Evolutionary conservation across 2,113 vertebrate species (phyloP).

Genomic region (Scolopax mira): DNA sequence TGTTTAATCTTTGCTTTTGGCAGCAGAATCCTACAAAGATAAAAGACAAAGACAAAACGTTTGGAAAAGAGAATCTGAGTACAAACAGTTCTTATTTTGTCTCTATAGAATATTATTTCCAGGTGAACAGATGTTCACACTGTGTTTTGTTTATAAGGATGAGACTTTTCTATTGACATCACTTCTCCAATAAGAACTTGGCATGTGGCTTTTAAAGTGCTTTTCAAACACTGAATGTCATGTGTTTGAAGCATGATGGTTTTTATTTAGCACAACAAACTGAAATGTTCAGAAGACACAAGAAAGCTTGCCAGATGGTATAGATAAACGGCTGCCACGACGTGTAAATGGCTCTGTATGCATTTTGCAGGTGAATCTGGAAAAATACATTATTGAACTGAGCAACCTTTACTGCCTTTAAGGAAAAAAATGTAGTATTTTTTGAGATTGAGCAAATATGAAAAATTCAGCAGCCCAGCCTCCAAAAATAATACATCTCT

Average conservation of each 20-base stretch:
- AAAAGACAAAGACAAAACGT: not conserved
- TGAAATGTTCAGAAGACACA: not conserved
- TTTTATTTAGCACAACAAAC: not conserved
- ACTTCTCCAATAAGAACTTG: not conserved
- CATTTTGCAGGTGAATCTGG: not conserved
- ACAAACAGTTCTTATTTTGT: not conserved
- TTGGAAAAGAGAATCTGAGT: not conserved
- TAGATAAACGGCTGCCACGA: not conserved
- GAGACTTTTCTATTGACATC: not conserved
- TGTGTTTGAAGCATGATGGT: not conserved
- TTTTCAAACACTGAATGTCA: not conserved
- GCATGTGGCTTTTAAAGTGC: not conserved
- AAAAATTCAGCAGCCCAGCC: rapidly evolving
- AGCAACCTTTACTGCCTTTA: not conserved
- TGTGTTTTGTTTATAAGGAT: not conserved
- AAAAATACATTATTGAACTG: not conserved
- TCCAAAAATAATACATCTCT: not conserved
- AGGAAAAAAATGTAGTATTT: not conserved
- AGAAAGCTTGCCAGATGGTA: not conserved
- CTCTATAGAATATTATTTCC: not conserved
- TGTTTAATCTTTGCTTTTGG: not conserved
- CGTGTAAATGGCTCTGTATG: not conserved
- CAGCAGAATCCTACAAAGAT: not conserved
- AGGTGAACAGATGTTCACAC: not conserved
- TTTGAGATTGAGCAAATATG: not conserved